These are phyloP conservation scores for Pandemis cinnamomeana DNA, from an alignment of 2,888 invertebrate genomes.

Conservation along the genomic window DNA sequence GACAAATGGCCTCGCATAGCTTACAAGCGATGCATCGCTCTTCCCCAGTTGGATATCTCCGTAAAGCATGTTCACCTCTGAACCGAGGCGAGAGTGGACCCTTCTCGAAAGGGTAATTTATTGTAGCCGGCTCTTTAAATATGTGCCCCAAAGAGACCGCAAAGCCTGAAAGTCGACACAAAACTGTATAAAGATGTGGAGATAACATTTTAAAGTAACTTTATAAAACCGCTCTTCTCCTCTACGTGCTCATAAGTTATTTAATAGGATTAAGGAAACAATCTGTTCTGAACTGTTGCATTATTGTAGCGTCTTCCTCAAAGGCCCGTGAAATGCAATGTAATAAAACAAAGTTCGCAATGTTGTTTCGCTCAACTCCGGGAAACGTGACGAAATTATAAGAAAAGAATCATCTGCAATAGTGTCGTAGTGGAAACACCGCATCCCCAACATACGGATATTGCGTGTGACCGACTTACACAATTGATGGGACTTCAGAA, in stretches of 20 bases:
- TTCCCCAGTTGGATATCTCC: conserved; percentile 98
- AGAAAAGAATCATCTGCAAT: conserved; percentile 38
- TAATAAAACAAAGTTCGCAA: conserved; percentile 32
- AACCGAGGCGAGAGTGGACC: conserved; percentile 98
- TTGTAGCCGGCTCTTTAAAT: conserved; percentile 95
- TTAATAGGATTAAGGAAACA: conserved; percentile 34
- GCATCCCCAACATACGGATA: conserved; percentile 29
- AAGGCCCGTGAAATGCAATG: conserved; percentile 21
- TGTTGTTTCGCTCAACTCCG: conserved; percentile 29
- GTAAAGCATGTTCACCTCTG: conserved; percentile 98
- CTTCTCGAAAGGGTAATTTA: conserved; percentile 99
- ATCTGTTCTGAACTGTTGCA: conserved; percentile 32
- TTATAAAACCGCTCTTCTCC: conserved; percentile 1
- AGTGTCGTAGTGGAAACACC: conserved; percentile 27
- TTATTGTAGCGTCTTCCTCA: conserved; percentile 12
- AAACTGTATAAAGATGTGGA: conserved; percentile 4
- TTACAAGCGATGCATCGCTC: conserved; percentile 99
- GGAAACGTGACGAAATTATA: conserved; percentile 38
- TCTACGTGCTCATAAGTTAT: conserved; percentile 34
- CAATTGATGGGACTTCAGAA: conserved; percentile 24
- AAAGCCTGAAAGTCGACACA: conserved; percentile 83
- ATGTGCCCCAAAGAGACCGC: conserved; percentile 90
- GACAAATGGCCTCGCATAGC: conserved; percentile 99
- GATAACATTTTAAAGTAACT: conserved; percentile 11
- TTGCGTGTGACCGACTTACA: conserved; percentile 25